Evolutionary conservation across 2,113 vertebrate species (phyloP).

Genomic region (Dolichallabes microphthalmus): DNA sequence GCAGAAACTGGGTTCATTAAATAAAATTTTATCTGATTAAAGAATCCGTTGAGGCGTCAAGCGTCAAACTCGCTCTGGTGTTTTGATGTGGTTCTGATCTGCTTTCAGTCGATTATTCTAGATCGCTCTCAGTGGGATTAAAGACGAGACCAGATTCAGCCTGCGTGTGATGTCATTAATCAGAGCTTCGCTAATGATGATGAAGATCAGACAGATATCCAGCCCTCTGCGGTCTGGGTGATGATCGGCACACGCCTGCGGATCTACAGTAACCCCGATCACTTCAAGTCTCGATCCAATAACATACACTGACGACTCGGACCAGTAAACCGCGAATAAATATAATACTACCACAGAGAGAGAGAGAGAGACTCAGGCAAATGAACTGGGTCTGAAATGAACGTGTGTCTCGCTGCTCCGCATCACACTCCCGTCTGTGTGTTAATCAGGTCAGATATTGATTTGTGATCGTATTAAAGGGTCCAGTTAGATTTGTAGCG

Average conservation of each 20-base stretch:
- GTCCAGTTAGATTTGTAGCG: not conserved
- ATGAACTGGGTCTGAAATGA: not conserved
- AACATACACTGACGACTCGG: slow-evolving; percentile 39
- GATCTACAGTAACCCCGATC: slow-evolving; percentile 44
- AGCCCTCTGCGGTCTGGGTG: not conserved
- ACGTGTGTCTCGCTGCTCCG: not conserved
- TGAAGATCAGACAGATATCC: not conserved
- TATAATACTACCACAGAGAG: not conserved
- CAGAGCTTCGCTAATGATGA: not conserved
- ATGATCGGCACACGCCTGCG: not conserved
- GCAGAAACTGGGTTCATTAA: not conserved
- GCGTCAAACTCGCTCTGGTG: too few species aligned
- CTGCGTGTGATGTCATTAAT: not conserved
- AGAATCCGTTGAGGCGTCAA: too few species aligned
- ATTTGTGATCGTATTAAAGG: not conserved
- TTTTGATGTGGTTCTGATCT: too few species aligned
- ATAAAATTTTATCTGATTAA: too few species aligned
- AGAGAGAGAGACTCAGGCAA: not conserved
- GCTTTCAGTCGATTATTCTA: too few species aligned
- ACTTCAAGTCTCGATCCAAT: slow-evolving; percentile 52
- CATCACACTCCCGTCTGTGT: not conserved
- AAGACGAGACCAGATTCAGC: not conserved
- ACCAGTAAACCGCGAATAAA: not conserved
- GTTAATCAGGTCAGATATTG: not conserved
- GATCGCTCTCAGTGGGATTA: not conserved